These are phyloP conservation scores for Adelosebastes latens DNA, from an alignment of 2,797 vertebrate species.

Conservation along the genomic window DNA sequence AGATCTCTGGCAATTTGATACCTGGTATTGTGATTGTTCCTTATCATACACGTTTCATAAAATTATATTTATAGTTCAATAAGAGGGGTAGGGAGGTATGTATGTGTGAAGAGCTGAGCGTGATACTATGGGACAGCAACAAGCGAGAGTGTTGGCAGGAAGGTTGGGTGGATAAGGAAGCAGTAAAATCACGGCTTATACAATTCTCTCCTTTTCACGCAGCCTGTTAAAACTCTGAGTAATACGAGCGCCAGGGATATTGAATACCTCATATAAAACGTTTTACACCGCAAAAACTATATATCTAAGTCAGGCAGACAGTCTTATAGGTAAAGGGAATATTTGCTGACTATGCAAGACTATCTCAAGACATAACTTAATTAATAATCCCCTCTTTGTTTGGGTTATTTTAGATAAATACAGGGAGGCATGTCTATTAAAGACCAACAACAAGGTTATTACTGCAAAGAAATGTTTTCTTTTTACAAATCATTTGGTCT, in stretches of 20 bases:
- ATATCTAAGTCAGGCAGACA: not conserved
- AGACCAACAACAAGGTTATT: not conserved
- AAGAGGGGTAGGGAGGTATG: constrained; percentile 6
- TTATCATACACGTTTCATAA: constrained; percentile 34
- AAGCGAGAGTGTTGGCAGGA: constrained; percentile 32
- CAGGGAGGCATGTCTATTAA: not conserved
- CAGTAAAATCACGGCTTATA: constrained; percentile 56
- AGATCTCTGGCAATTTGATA: not conserved
- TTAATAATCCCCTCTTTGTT: not conserved
- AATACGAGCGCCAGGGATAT: constrained; percentile 19
- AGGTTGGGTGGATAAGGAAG: constrained; percentile 44
- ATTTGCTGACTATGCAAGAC: not conserved
- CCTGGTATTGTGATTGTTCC: not conserved
- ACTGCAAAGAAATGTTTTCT: not conserved
- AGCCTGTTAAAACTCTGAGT: constrained; percentile 40
- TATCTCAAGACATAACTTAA: not conserved
- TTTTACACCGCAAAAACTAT: constrained; percentile 3
- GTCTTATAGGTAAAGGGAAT: not conserved
- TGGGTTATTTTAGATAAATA: not conserved
- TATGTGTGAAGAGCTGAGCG: constrained; percentile 13
- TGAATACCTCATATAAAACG: constrained; percentile 25
- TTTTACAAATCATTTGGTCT: not conserved
- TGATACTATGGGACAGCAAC: constrained; percentile 44
- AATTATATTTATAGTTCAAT: constrained; percentile 51
- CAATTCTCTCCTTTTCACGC: constrained; percentile 45